Conservation (phyloP, 2,797 vertebrate species). For the Sebastes baramenuke region DNA sequence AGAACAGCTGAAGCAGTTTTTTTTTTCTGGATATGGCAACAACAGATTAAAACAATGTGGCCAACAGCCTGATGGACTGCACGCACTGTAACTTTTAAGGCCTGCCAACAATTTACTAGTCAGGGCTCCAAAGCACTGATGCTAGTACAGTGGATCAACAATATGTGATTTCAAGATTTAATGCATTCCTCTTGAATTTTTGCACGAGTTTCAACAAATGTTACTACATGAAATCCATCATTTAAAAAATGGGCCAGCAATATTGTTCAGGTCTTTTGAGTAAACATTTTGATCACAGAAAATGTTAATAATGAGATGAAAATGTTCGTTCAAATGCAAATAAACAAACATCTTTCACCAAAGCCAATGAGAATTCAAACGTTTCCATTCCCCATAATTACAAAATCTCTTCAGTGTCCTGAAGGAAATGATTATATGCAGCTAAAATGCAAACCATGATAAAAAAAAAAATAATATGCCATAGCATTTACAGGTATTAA, state of each 20-base stretch:
- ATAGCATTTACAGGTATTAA: constrained; percentile 66
- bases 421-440: constrained; percentile 52
- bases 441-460: constrained; percentile 50
- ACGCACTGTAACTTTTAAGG: constrained; percentile 69
- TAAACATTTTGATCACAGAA: constrained; percentile 3
- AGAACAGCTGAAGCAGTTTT: constrained; percentile 75
- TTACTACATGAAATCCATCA: background rate
- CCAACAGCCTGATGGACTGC: constrained; percentile 76
- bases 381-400: constrained; percentile 40
- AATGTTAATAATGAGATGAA: constrained; percentile 26
- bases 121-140: constrained; percentile 36
- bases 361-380: constrained; percentile 40
- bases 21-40: constrained; percentile 64
- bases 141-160: constrained; percentile 16
- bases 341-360: constrained; percentile 20
- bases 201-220: background rate
- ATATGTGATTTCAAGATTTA: constrained; percentile 7
- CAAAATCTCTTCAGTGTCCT: constrained; percentile 32
- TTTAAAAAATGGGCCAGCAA: background rate
- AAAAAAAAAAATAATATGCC: constrained; percentile 38
- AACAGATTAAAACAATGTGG: constrained; percentile 71
- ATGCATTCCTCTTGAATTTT: background rate
- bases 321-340: constrained; percentile 27
- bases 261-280: background rate
- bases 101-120: constrained; percentile 74